phyloP scores from a whole-genome alignment of 2,888 invertebrate genomes.

The Leptarthrus brevirostris region DNA sequence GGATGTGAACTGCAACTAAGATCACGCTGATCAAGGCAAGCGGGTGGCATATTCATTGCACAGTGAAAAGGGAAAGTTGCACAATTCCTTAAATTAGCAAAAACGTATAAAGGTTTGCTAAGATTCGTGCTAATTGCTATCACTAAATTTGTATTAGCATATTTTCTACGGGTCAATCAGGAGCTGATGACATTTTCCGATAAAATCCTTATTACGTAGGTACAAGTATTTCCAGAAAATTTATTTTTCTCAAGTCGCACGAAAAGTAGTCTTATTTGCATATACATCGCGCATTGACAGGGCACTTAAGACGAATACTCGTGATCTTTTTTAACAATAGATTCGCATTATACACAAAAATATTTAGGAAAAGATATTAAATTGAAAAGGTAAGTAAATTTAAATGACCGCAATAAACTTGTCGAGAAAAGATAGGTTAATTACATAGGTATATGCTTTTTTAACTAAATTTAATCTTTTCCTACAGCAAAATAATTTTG shows the following conservation, averaged over 20 bases:
- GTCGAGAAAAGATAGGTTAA: too few species aligned
- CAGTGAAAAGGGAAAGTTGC: constrained; percentile 14
- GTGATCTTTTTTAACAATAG: constrained; percentile 24
- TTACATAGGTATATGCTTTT: too few species aligned
- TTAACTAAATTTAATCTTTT: too few species aligned
- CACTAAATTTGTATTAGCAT: constrained; percentile 26
- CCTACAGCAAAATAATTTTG: too few species aligned
- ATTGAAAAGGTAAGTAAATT: constrained; percentile 29
- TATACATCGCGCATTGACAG: constrained; percentile 25
- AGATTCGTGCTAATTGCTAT: constrained; percentile 28
- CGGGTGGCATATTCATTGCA: not conserved
- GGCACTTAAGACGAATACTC: constrained; percentile 3
- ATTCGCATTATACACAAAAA: constrained; percentile 6
- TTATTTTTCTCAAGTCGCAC: constrained; percentile 13
- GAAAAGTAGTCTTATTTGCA: constrained; percentile 34
- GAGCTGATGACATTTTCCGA: constrained; percentile 41
- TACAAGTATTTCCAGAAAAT: not conserved
- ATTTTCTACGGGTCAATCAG: constrained; percentile 41
- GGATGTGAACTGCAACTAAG: not conserved
- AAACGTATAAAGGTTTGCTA: not conserved
- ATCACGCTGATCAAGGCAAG: not conserved
- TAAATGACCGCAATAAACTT: not conserved
- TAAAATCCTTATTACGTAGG: constrained; percentile 9
- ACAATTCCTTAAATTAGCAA: constrained; percentile 17
- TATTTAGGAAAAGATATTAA: not conserved